Base-by-base conservation (phyloP, 2,888 invertebrate species). In the Apamea crenata region DNA sequence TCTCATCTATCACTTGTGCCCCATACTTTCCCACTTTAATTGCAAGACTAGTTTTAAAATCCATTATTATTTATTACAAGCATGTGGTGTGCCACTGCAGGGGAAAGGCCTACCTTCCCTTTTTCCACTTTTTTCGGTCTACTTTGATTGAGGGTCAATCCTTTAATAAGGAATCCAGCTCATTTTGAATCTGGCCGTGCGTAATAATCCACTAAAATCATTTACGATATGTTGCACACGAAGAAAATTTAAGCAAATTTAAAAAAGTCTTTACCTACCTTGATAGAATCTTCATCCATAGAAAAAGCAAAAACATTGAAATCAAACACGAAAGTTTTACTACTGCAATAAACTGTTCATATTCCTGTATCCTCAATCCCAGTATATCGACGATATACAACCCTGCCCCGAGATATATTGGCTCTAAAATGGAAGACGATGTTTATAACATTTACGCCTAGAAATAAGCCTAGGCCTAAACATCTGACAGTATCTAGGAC, bases 401-500 rank as follows among this genome's bases (percentile, higher is more conserved):
- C 32, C 40, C n/a, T 44, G 36, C 21, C 32, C 50, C 7, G 5
- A 66, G 68, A 66, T 67, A 70, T 56, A 10, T 21, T 16, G 32
- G 40, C 29, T 40, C 14, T 47, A 61, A 72, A 68, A 74, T 40
- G 21, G 32, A 25, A 59, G 56, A n/a, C 32, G 14, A 50, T 40
- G 6, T 16, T 21, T 50, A n/a, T 65, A 79, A 71, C 14, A 65
- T 83, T 61, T 61, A 67, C 29, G 59, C 72, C 40, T 63, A 59
- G 36, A 76, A 78, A 81, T 61, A 76, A 80, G 61, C 29, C 67
- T 50, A 61, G 59, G 61, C 68, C 76, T 66, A 80, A 69, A 77
- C 50, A 72, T 84, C 76, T 82, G 18, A 73, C 16, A 74, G 74
- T 67, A 76, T 75, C 44, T 36, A 63, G 56, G 56, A 74, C 86